Base-by-base conservation (phyloP, 2,888 invertebrate genomes). In the Lathronympha strigana region DNA sequence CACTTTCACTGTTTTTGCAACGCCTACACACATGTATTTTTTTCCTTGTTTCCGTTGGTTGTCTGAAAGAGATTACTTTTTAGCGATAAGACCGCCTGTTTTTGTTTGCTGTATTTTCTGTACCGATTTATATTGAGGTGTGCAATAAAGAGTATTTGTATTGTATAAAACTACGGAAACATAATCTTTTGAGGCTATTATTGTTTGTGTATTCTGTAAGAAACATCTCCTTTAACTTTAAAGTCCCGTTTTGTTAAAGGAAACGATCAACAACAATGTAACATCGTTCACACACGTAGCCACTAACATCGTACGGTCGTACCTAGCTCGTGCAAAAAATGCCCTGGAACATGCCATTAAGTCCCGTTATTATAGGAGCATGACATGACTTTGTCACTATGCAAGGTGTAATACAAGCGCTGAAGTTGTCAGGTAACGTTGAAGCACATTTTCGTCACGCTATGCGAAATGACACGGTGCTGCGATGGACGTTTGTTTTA, bases 321-420 rank as follows among this genome's bases (percentile, higher is more conserved):
- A 40, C 54, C 13, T 33, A 19, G 60, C 15, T 25, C 23, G 33
- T 49, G 25, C 19, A 47, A 45, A 58, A 47, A 23, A 25, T 17
- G 25, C 60, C 25, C 25, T 49, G 49, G 15, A 50, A 60, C 25
- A 25, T 36, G 38, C 49, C n/a, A 57, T 55, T 43, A 40, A 36
- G 53, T 69, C 66, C 72, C 71, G 71, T 72, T 72, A 69, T 33
- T 21, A 25, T 63, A 50, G 17, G 57, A 53, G 63, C 47, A 45
- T 43, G 43, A 21, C 43, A 55, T 57, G 61, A 55, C 51, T 51
- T 33, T 25, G 23, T n/a, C 4, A 67, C 50, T 71, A 68, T 72
- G 69, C 71, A 70, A 64, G 68, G 66, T 70, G 63, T 50, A 67
- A 61, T 25, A 53, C 13, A 54, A 25, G 38, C n/a, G 21, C 21